These are phyloP conservation scores for Momotus momota DNA, from an alignment of 2,797 vertebrate species.

Conservation along the genomic window DNA sequence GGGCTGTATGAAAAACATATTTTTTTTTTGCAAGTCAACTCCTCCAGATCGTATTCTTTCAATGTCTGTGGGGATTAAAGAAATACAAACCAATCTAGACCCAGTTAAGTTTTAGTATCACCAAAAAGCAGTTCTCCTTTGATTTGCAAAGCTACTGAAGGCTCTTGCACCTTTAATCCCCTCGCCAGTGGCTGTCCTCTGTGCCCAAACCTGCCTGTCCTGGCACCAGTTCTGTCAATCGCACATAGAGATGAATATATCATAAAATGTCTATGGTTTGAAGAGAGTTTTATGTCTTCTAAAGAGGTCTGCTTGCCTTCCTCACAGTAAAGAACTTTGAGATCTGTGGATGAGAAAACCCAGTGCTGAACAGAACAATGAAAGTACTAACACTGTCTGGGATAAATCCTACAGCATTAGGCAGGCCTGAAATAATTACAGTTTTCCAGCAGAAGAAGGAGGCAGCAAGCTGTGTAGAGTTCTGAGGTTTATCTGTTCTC, in stretches of 20 bases:
- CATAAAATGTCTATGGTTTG: not conserved
- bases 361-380: slow-evolving; percentile 11
- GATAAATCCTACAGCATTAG: slow-evolving; percentile 31
- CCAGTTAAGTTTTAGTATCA: not conserved
- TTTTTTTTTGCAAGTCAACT: not conserved
- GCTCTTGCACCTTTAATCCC: not conserved
- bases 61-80: not conserved
- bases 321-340: not conserved
- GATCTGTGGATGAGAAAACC: not conserved
- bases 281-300: slow-evolving; percentile 5
- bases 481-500: slow-evolving; percentile 15
- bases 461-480: not conserved
- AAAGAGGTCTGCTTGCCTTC: slow-evolving; percentile 1
- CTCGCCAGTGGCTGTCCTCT: not conserved
- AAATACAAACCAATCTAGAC: not conserved
- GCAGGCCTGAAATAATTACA: slow-evolving; percentile 43
- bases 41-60: not conserved
- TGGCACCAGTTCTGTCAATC: not conserved
- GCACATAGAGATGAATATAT: not conserved
- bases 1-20: not conserved
- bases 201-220: not conserved
- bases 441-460: not conserved
- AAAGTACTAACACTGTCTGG: not conserved
- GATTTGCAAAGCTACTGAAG: not conserved
- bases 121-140: not conserved